A percentile compares a stretch with the other conserved stretches of the same genome.
phyloP scores from a whole-genome alignment of 2,797 vertebrate genomes.

The Meriones psammophilus region DNA sequence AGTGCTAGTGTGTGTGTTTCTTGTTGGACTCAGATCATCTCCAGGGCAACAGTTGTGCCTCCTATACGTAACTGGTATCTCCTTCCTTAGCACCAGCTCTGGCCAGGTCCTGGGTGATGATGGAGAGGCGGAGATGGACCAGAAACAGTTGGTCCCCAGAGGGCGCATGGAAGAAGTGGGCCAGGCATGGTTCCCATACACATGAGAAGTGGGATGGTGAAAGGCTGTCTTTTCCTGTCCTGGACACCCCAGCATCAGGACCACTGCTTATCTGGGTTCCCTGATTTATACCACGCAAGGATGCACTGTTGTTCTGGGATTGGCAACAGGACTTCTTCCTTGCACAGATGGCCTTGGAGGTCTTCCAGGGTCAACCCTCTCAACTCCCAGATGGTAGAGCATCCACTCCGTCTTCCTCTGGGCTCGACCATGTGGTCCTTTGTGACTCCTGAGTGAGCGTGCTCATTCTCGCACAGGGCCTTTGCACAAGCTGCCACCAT shows the following conservation, averaged over 20 bases:
- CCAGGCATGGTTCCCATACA: rapidly evolving
- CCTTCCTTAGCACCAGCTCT: neutral
- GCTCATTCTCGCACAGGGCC: neutral
- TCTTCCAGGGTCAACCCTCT: neutral
- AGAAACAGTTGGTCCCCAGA: neutral
- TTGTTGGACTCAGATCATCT: neutral
- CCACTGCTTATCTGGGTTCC: neutral
- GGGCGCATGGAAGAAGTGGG: neutral
- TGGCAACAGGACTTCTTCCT: neutral
- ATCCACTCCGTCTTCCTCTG: neutral
- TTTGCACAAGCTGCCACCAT: neutral
- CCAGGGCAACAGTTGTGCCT: neutral
- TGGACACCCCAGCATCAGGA: neutral
- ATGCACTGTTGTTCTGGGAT: neutral
- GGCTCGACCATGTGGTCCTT: neutral
- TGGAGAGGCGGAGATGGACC: neutral
- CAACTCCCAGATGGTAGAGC: neutral
- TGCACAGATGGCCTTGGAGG: neutral
- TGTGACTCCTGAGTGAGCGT: neutral
- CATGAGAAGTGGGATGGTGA: neutral
- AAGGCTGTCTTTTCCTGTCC: neutral
- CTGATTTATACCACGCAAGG: neutral
- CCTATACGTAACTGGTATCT: neutral
- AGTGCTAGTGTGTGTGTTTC: neutral
- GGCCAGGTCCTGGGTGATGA: neutral